Base-by-base conservation (phyloP, 92 coral and sea anemone species). In the Virgularia gustaviana region DNA sequence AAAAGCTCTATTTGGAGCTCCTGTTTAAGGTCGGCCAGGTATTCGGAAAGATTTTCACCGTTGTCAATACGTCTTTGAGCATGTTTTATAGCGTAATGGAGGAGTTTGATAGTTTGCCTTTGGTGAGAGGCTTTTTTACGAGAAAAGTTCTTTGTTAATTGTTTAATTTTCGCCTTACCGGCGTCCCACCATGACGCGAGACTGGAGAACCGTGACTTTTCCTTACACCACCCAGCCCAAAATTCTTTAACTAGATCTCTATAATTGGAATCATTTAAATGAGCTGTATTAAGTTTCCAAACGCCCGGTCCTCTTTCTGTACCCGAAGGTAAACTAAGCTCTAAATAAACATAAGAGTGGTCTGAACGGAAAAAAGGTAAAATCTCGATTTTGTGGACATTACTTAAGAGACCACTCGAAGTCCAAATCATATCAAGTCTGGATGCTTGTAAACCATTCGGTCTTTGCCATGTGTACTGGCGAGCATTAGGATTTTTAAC, bases 231-330 rank as follows among this genome's bases (percentile, higher is more conserved):
- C 2, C 22, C 10, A 2, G 0, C 0, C 73, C 73, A 66, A 47
- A 66, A 66, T 0, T 30, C 42, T 10, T 12, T 13, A 0, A 66
- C 19, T 13, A 11, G 39, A n/a, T 28, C 7, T 11, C 7, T 25
- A 43, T 59, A 63, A 4, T 43, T 44, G 3, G 36, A 34, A 15
- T 87, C 81, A 0, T 25, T 24, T 0, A 87, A 36, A 36, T 63
- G 78, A 13, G 86, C 58, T 6, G 63, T 53, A 36, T 87, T 87
- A 19, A 83, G 49, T 33, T 87, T 87, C 91, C 91, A 87, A 0
- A 15, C 2, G 2, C 88, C 78, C 0, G 55, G 66, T 2, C 81
- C 85, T 6, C 75, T 67, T 0, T 55, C 7, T 2, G 66, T 49
- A 5, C n/a, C 29, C 3, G 34, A 45, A 12, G 80, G 83, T 4